Evolutionary conservation across 2,113 vertebrate species (phyloP).

Genomic region (Chamaetylas fuelleborni): DNA sequence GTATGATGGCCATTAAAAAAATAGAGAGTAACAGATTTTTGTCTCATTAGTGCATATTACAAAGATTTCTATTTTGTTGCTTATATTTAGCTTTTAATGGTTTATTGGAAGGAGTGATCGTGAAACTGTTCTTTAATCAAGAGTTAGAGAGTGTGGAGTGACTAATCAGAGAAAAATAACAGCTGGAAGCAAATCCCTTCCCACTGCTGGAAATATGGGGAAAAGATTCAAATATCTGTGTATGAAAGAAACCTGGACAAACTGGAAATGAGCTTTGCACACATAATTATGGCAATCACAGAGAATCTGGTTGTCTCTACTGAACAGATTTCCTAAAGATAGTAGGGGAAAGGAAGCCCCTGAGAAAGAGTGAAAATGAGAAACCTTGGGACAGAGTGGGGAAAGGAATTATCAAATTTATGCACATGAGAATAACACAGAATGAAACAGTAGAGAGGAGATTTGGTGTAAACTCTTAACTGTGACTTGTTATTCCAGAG

Average conservation of each 20-base stretch:
- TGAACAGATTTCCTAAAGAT: not conserved
- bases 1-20: not conserved
- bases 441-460: not conserved
- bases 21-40: not conserved
- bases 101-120: not conserved
- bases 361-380: not conserved
- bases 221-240: not conserved
- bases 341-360: not conserved
- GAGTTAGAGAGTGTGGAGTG: not conserved
- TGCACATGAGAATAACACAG: not conserved
- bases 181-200: not conserved
- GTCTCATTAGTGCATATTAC: not conserved
- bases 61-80: not conserved
- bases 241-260: not conserved
- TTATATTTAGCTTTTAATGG: not conserved
- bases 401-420: not conserved
- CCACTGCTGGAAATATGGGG: not conserved
- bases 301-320: not conserved
- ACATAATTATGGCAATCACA: not conserved
- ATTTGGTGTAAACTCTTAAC: not conserved
- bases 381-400: not conserved
- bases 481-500: not conserved
- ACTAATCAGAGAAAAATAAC: not conserved
- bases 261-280: not conserved
- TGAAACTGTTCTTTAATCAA: not conserved